Percentiles rank a stretch among this genome's conserved stretches.
These are phyloP conservation scores for Acrobasis consociella DNA, from an alignment of 2,888 invertebrate genomes.

Conservation along the genomic window DNA sequence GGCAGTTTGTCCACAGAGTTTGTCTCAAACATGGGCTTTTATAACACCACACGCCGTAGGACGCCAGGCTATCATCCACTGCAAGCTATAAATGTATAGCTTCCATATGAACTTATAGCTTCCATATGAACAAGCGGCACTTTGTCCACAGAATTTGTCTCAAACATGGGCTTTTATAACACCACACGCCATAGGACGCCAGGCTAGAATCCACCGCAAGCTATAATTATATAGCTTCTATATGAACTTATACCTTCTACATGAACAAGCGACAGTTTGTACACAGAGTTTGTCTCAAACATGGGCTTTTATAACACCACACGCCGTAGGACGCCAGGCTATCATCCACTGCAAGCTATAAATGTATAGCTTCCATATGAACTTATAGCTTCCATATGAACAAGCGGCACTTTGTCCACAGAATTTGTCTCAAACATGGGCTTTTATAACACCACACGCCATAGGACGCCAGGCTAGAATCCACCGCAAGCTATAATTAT, in stretches of 20 bases:
- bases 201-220: conserved; percentile 3
- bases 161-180: conserved; percentile 30
- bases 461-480: conserved; percentile 21
- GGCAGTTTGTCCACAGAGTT: conserved; percentile 22
- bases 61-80: conserved; percentile 18
- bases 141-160: conserved; percentile 29
- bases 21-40: conserved; percentile 33
- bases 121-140: conserved; percentile 1
- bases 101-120: no score
- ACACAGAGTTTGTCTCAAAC: conserved; percentile 28
- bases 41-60: conserved; percentile 25
- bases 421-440: conserved; percentile 30
- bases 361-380: no score
- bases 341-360: conserved; percentile 7
- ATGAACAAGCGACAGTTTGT: conserved; percentile 9
- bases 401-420: conserved; percentile 7
- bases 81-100: not conserved
- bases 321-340: conserved; percentile 23
- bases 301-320: conserved; percentile 28
- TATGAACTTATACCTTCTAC: no score
- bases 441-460: conserved; percentile 27
- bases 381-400: not conserved
- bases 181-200: conserved; percentile 24
- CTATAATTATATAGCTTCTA: not conserved
- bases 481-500: conserved; percentile 3